Evolutionary conservation across 2,113 vertebrate species (phyloP).

Genomic region (Lasiurus cinereus): DNA sequence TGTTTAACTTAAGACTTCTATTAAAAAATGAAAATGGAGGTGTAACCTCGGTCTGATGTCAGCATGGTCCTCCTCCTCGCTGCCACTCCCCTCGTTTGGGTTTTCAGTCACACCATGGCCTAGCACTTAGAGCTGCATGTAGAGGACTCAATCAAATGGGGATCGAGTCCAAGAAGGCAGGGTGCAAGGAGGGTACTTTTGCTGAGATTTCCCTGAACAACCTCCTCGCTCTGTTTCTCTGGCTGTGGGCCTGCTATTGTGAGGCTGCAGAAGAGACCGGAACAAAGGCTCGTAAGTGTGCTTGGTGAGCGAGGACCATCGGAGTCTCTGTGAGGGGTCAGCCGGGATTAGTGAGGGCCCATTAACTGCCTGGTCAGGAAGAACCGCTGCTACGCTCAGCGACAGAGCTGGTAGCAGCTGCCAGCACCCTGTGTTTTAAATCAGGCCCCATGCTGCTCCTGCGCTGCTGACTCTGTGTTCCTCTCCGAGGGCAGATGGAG

Average conservation of each 20-base stretch:
- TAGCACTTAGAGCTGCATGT: not conserved
- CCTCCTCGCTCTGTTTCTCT: not conserved
- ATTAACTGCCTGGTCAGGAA: slow-evolving; percentile 56
- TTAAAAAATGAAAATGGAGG: not conserved
- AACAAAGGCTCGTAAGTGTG: not conserved
- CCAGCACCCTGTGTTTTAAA: not conserved
- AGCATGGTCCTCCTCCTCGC: not conserved
- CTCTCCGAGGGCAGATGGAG: slow-evolving; percentile 49
- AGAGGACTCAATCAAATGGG: not conserved
- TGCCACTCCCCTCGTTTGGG: not conserved
- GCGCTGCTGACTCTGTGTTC: slow-evolving; percentile 44
- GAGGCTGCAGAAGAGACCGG: rapidly evolving
- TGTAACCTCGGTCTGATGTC: not conserved
- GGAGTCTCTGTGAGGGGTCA: slow-evolving; percentile 62
- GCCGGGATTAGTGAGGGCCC: slow-evolving; percentile 33
- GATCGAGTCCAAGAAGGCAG: not conserved
- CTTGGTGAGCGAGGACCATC: not conserved
- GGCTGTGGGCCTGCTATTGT: not conserved
- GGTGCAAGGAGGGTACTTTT: not conserved
- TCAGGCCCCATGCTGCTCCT: slow-evolving; percentile 50
- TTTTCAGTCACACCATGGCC: not conserved
- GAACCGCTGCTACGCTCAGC: slow-evolving; percentile 45
- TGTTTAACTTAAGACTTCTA: slow-evolving; percentile 17
- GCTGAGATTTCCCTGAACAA: not conserved
- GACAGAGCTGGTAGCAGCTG: slow-evolving; percentile 52